A percentile compares a stretch with the other conserved stretches of the same genome.
Evolutionary conservation across 2,888 invertebrate genomes (phyloP).

Genomic region (Cecidostiba fungosa): DNA sequence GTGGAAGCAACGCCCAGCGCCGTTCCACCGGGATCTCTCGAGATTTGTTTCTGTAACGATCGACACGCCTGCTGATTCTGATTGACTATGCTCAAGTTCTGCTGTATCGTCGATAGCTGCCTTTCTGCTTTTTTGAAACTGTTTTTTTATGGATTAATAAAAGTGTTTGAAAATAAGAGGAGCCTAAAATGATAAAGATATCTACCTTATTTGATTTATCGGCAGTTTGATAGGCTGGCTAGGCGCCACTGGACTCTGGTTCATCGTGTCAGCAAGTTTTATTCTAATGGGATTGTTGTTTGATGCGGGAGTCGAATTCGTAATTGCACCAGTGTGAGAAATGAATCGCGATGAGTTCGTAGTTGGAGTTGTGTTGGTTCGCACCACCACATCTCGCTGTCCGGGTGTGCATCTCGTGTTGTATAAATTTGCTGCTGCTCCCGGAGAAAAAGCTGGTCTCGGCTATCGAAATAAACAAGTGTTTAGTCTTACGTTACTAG

Average conservation of each 20-base stretch:
- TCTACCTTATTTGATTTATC: conserved; percentile 70
- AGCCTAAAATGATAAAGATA: neutral
- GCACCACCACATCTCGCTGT: conserved; percentile 71
- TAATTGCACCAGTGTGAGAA: conserved; percentile 71
- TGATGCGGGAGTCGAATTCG: conserved; percentile 69
- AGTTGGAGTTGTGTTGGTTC: conserved; percentile 74
- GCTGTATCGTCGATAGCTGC: conserved; percentile 62
- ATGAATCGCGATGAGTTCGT: conserved; percentile 74
- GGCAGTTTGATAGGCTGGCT: conserved; percentile 77
- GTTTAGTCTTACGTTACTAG: neutral
- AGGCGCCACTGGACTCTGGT: conserved; percentile 70
- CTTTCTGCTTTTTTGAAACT: conserved; percentile 30
- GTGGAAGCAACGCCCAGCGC: conserved; percentile 74
- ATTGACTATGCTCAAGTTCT: conserved; percentile 49
- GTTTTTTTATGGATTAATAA: conserved; percentile 11
- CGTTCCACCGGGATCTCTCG: conserved; percentile 76
- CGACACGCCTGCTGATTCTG: conserved; percentile 73
- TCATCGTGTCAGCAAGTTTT: conserved; percentile 74
- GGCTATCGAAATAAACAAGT: conserved; percentile 64
- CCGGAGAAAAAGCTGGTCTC: conserved; percentile 75
- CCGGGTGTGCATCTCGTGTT: conserved; percentile 71
- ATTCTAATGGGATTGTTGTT: conserved; percentile 72
- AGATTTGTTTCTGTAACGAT: conserved; percentile 82
- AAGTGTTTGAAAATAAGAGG: neutral
- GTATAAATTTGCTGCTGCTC: conserved; percentile 77